phyloP scores from a whole-genome alignment of 2,113 vertebrate species.

The Xiphorhynchus elegans region DNA sequence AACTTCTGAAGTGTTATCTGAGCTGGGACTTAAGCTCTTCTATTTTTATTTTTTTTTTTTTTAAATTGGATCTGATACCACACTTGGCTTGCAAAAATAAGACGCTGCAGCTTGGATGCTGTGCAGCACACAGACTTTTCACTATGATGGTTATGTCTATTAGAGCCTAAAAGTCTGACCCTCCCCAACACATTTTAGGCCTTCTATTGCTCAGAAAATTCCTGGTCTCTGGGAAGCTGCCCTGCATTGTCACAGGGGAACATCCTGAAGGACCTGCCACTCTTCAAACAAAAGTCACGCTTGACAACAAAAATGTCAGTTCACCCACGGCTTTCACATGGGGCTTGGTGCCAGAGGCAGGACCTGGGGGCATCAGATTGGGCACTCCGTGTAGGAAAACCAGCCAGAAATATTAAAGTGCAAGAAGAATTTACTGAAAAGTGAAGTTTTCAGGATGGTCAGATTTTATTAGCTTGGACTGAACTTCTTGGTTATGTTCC shows the following conservation, averaged over 20 bases:
- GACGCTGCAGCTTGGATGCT: neutral
- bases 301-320: neutral
- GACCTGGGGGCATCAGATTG: neutral
- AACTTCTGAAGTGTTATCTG: neutral
- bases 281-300: neutral
- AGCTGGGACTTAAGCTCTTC: neutral
- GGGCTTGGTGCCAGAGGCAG: neutral
- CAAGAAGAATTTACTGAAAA: neutral
- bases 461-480: conserved; percentile 29
- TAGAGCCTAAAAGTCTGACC: neutral
- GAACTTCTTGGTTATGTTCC: neutral
- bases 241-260: neutral
- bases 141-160: neutral
- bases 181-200: neutral
- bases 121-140: neutral
- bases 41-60: neutral
- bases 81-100: neutral
- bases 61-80: neutral
- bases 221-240: neutral
- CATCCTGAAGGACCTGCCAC: neutral
- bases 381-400: neutral
- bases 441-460: neutral
- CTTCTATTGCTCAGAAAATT: neutral
- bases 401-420: neutral
- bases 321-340: neutral